A percentile compares a stretch with the other conserved stretches of the same genome.
phyloP scores from a whole-genome alignment of 2,888 invertebrate species.

The Nemotelus nigrinus region DNA sequence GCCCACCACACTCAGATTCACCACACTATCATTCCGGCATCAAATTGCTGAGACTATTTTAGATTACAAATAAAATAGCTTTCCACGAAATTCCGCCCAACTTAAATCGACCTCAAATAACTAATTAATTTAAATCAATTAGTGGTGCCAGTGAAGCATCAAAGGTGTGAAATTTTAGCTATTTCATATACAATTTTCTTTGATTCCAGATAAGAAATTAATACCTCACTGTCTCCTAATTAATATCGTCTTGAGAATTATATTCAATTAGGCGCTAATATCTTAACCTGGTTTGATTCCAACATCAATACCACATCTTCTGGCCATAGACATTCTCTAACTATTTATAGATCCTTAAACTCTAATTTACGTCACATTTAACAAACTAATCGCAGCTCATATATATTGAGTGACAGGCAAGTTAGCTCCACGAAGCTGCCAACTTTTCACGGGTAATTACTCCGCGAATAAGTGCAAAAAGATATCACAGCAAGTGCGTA shows the following conservation, averaged over 20 bases:
- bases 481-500: neutral
- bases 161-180: no score
- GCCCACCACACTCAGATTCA: no score
- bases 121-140: no score
- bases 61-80: no score
- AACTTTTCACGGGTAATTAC: slow-evolving; percentile 15
- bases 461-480: slow-evolving; percentile 2
- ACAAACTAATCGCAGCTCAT: slow-evolving; percentile 26
- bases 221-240: slow-evolving; percentile 1
- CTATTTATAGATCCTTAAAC: neutral
- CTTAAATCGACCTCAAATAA: no score
- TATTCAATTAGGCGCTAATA: slow-evolving; percentile 15
- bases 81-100: no score
- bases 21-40: no score
- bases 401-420: slow-evolving; percentile 9
- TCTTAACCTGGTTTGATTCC: slow-evolving; percentile 10
- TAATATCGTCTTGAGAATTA: slow-evolving; percentile 8
- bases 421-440: neutral
- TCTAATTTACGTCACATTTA: neutral
- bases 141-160: no score
- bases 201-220: neutral
- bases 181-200: no score
- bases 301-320: slow-evolving; percentile 19
- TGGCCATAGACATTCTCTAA: no score
- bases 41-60: no score